Conservation (phyloP, 2,113 vertebrate species). For the Nipponia nippon region DNA sequence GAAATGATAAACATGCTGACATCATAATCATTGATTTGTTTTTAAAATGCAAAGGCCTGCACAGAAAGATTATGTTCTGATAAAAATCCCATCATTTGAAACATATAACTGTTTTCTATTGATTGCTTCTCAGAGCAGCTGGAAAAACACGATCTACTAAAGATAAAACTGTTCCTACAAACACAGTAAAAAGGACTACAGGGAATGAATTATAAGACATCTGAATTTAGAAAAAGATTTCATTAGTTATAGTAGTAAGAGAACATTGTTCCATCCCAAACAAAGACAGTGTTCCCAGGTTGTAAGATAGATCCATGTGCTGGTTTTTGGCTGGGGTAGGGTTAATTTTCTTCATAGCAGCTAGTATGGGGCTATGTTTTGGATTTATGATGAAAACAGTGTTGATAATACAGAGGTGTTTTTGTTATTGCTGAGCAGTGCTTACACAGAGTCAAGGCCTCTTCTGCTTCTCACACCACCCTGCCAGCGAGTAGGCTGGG, state of each 20-base stretch:
- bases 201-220: not conserved
- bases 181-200: not conserved
- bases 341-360: not conserved
- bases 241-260: not conserved
- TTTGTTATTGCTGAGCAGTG: not conserved
- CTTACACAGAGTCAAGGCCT: not conserved
- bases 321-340: not conserved
- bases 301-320: not conserved
- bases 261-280: not conserved
- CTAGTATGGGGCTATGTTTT: not conserved
- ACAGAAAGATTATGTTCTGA: constrained; percentile 44
- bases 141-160: constrained; percentile 52
- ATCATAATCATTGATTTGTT: constrained; percentile 57
- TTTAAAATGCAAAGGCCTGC: constrained; percentile 55
- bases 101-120: constrained; percentile 41
- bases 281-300: not conserved
- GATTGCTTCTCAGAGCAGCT: constrained; percentile 39
- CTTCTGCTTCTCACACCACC: not conserved
- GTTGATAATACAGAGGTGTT: not conserved
- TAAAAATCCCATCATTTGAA: constrained; percentile 56
- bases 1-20: constrained; percentile 66
- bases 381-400: not conserved
- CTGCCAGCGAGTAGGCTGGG: not conserved
- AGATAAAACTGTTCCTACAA: constrained; percentile 17
- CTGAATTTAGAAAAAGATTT: constrained; percentile 17